These are phyloP conservation scores for Caenorhabditis sp. DNA, from an alignment of 2,888 invertebrate species.

Conservation along the genomic window DNA sequence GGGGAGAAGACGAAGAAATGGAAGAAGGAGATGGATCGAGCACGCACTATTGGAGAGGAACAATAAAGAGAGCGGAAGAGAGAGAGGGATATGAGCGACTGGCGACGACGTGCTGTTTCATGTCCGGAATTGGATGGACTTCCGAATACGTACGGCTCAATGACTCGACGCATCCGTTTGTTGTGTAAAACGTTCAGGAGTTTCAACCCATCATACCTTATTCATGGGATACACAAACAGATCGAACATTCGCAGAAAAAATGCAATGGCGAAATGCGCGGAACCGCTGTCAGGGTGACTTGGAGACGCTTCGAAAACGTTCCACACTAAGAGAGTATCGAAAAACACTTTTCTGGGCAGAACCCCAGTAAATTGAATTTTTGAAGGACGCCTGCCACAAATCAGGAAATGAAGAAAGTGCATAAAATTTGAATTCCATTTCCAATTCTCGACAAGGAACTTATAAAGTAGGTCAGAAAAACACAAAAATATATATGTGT, in stretches of 20 bases:
- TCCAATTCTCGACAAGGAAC: too few species aligned
- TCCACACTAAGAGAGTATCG: not conserved
- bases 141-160: not conserved
- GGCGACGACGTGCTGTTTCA: slow-evolving; percentile 13
- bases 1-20: slow-evolving; percentile 12
- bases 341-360: not conserved
- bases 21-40: slow-evolving; percentile 42
- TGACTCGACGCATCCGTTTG: not conserved
- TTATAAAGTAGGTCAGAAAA: too few species aligned
- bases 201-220: slow-evolving; percentile 48
- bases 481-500: too few species aligned
- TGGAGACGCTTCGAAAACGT: slow-evolving; percentile 19
- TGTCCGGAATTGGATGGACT: slow-evolving; percentile 4
- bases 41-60: slow-evolving; percentile 50
- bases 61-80: slow-evolving; percentile 5
- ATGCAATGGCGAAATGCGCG: slow-evolving; percentile 17
- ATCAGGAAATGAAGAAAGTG: too few species aligned
- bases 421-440: too few species aligned
- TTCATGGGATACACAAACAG: slow-evolving; percentile 41
- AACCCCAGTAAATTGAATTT: too few species aligned
- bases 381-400: too few species aligned
- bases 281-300: slow-evolving; percentile 46
- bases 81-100: not conserved
- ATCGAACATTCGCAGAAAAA: slow-evolving; percentile 16
- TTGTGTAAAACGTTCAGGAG: too few species aligned